Conservation (phyloP, 1,140 invertebrate genomes). For the Papilio aristodemus region DNA sequence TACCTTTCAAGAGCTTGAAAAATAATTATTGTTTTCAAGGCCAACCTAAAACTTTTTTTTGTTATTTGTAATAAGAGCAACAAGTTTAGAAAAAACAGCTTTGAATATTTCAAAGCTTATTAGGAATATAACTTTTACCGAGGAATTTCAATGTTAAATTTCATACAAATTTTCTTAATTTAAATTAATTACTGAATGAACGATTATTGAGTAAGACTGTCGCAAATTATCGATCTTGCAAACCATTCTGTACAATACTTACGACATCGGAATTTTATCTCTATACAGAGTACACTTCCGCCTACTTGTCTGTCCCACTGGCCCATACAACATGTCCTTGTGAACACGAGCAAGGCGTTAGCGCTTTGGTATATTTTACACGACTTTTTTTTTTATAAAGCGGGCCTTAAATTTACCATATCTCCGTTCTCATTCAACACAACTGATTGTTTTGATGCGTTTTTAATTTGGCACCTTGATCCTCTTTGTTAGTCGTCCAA, state of each 20-base stretch:
- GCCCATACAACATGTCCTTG: neutral
- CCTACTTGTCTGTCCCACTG: constrained; percentile 45
- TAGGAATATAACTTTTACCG: no score
- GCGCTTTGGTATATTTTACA: neutral
- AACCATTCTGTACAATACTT: neutral
- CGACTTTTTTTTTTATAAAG: neutral
- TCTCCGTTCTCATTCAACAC: constrained; percentile 39
- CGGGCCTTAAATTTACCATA: constrained; percentile 50
- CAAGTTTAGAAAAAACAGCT: no score
- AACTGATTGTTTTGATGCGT: constrained; percentile 55
- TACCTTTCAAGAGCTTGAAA: no score
- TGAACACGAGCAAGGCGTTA: neutral
- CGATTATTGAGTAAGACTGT: neutral
- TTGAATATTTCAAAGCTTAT: no score
- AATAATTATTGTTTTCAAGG: no score
- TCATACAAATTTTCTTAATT: no score
- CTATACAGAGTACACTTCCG: constrained; percentile 53
- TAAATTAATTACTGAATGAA: no score
- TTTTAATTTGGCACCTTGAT: constrained; percentile 56
- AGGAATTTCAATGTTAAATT: no score
- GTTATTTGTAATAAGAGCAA: no score
- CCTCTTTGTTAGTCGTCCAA: constrained; percentile 30
- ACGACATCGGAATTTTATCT: constrained; percentile 5
- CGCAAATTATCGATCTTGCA: neutral
- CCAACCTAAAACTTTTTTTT: no score